Conservation (phyloP, 2,113 vertebrate species). For the Stegastes partitus region DNA sequence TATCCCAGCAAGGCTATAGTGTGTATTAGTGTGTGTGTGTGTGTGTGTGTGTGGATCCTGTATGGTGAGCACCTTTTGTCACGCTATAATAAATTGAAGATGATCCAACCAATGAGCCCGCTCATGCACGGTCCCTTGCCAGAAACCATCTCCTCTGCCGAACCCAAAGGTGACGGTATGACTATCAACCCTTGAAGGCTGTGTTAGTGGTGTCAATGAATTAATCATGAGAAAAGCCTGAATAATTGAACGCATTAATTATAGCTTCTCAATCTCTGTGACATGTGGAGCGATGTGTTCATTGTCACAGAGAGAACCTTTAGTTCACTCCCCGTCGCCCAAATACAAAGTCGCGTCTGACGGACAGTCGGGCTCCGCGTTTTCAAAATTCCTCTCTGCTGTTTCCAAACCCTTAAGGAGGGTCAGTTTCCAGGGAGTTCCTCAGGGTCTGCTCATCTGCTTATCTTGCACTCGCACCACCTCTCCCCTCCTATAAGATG, state of each 20-base stretch:
- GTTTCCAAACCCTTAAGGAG: constrained; percentile 15
- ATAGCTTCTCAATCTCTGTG: constrained; percentile 32
- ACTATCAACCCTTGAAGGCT: constrained; percentile 14
- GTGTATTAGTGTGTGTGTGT: constrained; percentile 43
- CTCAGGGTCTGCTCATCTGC: constrained; percentile 44
- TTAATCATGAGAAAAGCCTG: constrained; percentile 48
- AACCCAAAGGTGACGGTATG: constrained; percentile 48
- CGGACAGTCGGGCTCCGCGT: constrained; percentile 19
- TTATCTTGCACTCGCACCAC: constrained; percentile 46
- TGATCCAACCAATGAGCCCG: constrained; percentile 60
- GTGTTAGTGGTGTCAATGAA: constrained; percentile 33
- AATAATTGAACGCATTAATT: constrained; percentile 65
- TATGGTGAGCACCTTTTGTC: constrained; percentile 39
- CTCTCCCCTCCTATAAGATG: constrained; percentile 16
- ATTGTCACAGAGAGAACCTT: constrained; percentile 16
- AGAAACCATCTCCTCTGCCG: constrained; percentile 25
- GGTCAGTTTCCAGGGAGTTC: constrained; percentile 36
- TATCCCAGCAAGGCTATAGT: constrained; percentile 67
- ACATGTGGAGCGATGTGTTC: constrained; percentile 16
- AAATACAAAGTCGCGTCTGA: constrained; percentile 37
- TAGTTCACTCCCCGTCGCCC: constrained; percentile 21
- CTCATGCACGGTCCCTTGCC: constrained; percentile 38
- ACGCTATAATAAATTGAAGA: constrained; percentile 66
- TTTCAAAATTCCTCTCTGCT: constrained; percentile 3
- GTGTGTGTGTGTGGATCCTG: constrained; percentile 46